These are phyloP conservation scores for Cherax quadricarinatus DNA, from an alignment of 1,140 invertebrate genomes.

Conservation along the genomic window DNA sequence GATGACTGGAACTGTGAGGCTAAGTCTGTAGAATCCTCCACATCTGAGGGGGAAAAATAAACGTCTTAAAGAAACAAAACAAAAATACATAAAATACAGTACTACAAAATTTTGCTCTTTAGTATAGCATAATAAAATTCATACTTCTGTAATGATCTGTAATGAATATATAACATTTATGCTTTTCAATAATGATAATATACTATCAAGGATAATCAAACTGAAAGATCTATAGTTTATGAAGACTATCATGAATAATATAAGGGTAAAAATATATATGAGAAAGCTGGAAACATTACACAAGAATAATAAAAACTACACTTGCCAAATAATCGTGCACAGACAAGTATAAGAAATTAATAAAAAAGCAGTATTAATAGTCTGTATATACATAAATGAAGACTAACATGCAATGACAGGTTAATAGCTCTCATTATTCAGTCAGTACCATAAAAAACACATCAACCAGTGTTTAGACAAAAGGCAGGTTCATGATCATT, in stretches of 20 bases:
- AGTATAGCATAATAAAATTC: neutral
- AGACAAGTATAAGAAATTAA: neutral
- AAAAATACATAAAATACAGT: neutral
- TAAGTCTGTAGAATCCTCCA: constrained; percentile 84
- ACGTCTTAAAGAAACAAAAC: neutral
- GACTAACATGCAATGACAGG: neutral
- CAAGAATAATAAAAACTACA: neutral
- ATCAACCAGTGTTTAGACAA: no score
- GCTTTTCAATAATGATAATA: neutral
- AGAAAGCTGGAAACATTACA: neutral
- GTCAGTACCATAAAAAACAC: no score
- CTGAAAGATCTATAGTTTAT: neutral
- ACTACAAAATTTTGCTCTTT: neutral
- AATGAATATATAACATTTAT: neutral
- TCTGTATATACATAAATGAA: neutral
- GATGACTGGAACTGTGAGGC: constrained; percentile 83
- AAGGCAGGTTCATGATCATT: no score
- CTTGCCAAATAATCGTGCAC: neutral
- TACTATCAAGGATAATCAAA: neutral
- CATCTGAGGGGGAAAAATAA: constrained; percentile 70
- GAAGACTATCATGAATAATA: neutral
- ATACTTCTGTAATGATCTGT: neutral
- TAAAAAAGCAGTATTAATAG: neutral
- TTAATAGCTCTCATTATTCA: neutral
- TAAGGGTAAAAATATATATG: neutral